Conservation (phyloP, 2,113 vertebrate genomes). For the Ameiurus melas region DNA sequence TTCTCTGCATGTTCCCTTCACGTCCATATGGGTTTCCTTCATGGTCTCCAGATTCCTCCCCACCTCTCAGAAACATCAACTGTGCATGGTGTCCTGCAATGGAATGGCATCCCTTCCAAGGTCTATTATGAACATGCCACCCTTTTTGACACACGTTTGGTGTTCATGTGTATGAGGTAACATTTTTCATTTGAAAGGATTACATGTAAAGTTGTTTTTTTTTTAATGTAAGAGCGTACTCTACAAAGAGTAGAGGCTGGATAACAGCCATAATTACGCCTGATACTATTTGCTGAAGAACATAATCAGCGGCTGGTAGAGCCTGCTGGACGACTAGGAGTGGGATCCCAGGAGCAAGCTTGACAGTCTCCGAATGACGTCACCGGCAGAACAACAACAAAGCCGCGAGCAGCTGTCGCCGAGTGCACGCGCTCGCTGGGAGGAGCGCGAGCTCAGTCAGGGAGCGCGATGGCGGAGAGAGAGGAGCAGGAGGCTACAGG, state of each 20-base stretch:
- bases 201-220: neutral
- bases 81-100: neutral
- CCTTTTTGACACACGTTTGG: neutral
- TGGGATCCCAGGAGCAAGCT: conserved; percentile 24
- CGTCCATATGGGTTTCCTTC: neutral
- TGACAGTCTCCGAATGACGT: conserved; percentile 63
- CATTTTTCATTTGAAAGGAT: neutral
- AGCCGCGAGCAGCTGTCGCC: conserved; percentile 40
- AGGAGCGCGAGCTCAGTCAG: conserved; percentile 23
- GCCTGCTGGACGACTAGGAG: conserved; percentile 20
- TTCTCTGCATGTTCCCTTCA: neutral
- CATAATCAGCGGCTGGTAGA: conserved; percentile 1
- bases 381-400: conserved; percentile 61
- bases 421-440: neutral
- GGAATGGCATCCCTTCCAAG: too few species aligned
- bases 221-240: neutral
- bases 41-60: neutral
- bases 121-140: neutral
- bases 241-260: neutral
- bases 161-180: neutral
- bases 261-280: neutral
- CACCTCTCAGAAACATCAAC: neutral
- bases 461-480: conserved; percentile 44
- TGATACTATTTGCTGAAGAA: neutral
- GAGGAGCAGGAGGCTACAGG: conserved; percentile 19